These are phyloP conservation scores for Pollicipes pollicipes DNA, from an alignment of 1,140 invertebrate genomes.

Conservation along the genomic window DNA sequence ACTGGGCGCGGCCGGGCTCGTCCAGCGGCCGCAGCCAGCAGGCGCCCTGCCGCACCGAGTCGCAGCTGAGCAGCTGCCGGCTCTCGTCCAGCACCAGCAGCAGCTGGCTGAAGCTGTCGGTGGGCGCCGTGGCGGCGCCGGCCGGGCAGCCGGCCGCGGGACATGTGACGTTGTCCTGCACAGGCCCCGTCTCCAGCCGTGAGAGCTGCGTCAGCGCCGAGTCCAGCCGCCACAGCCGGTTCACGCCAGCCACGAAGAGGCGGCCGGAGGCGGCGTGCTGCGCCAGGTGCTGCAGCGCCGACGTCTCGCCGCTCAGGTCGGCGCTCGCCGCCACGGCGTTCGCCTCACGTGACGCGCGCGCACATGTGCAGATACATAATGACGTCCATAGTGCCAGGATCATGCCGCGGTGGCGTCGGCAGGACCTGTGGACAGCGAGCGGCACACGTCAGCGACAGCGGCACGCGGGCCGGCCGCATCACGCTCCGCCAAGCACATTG, in stretches of 20 bases:
- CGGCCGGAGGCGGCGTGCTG: slow-evolving; percentile 78
- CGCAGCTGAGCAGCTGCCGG: slow-evolving; percentile 64
- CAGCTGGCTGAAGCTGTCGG: slow-evolving; percentile 80
- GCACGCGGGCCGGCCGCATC: too few relatives aligned
- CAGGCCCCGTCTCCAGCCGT: slow-evolving; percentile 54
- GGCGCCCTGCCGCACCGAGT: slow-evolving; percentile 69
- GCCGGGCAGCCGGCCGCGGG: slow-evolving; percentile 56
- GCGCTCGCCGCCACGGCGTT: not conserved
- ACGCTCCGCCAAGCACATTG: not conserved
- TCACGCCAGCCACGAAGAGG: slow-evolving; percentile 84
- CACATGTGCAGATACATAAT: not conserved
- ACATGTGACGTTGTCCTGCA: slow-evolving; percentile 66
- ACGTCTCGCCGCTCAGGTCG: slow-evolving; percentile 21
- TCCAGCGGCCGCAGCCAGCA: slow-evolving; percentile 43
- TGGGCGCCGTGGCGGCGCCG: slow-evolving; percentile 43
- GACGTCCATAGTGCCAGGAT: not conserved
- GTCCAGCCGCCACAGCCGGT: slow-evolving; percentile 78
- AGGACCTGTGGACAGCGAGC: not conserved
- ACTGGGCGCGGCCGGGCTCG: slow-evolving; percentile 46
- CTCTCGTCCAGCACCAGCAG: slow-evolving; percentile 67
- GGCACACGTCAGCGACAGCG: not conserved
- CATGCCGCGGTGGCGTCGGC: not conserved
- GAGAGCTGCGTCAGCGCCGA: slow-evolving; percentile 59
- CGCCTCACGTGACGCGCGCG: not conserved
- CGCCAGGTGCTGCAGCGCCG: slow-evolving; percentile 42